phyloP scores from a whole-genome alignment of 1,140 invertebrate genomes.

The Propsilocerus akamusi region DNA sequence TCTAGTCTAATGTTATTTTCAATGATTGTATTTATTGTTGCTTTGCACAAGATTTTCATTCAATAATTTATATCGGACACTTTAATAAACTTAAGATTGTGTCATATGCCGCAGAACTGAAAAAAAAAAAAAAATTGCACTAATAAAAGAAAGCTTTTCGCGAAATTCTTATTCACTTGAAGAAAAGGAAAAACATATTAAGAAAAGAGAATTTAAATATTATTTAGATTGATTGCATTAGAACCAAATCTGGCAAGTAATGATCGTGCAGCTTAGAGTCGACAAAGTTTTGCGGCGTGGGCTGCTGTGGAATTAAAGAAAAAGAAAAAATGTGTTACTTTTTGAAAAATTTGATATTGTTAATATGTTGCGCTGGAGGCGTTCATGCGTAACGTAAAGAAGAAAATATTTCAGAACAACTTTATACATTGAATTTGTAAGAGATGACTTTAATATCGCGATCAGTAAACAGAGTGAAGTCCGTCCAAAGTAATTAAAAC shows the following conservation, averaged over 20 bases:
- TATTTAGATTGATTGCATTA: neutral
- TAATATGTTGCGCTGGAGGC: neutral
- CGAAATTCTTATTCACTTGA: neutral
- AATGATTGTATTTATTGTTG: neutral
- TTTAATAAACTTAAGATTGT: neutral
- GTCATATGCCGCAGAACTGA: neutral
- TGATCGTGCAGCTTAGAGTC: neutral
- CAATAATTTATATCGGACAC: neutral
- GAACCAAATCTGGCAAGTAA: neutral
- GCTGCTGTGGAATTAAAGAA: neutral
- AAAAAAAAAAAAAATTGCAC: no score
- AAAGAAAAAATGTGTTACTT: neutral
- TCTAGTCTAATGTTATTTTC: neutral
- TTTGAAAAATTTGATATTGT: neutral
- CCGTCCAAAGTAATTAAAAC: neutral
- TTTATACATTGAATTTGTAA: neutral
- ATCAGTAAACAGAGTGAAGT: neutral
- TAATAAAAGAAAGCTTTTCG: no score
- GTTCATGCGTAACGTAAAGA: neutral
- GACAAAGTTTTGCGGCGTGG: neutral
- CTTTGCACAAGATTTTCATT: neutral
- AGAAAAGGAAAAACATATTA: neutral
- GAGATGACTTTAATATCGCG: neutral
- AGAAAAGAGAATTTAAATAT: neutral
- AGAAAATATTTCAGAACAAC: neutral